Conservation (phyloP, 2,797 vertebrate genomes). For the Parauchenoglanis punctatus region DNA sequence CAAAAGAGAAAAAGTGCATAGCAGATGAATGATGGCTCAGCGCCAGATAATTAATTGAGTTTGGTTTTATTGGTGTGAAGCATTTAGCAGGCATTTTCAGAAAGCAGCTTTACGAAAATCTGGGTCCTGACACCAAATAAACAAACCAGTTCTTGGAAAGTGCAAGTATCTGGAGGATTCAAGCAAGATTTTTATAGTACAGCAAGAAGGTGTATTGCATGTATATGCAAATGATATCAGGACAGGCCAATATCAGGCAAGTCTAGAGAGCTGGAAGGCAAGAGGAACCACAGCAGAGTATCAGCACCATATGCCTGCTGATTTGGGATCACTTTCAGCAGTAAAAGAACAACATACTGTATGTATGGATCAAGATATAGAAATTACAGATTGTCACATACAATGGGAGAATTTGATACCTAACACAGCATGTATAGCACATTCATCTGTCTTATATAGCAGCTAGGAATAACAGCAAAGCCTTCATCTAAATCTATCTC, state of each 20-base stretch:
- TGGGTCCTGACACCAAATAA: slow-evolving; percentile 3
- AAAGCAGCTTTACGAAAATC: slow-evolving; percentile 2
- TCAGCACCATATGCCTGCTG: neutral
- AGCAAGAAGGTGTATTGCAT: neutral
- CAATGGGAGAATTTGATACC: neutral
- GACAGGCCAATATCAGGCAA: neutral
- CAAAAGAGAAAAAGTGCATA: neutral
- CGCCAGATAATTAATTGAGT: neutral
- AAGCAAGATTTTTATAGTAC: neutral
- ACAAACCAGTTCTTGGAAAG: neutral
- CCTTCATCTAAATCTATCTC: neutral
- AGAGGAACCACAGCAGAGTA: neutral
- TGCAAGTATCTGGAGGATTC: neutral
- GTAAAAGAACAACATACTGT: neutral
- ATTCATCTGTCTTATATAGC: neutral
- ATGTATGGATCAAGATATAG: neutral
- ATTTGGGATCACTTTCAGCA: neutral
- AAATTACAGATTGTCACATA: neutral
- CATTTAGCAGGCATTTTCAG: slow-evolving; percentile 2
- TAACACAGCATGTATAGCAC: neutral
- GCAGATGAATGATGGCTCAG: neutral
- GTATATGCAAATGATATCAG: neutral
- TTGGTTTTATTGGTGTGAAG: slow-evolving; percentile 9
- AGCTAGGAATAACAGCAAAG: neutral
- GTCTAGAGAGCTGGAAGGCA: neutral